A percentile compares a stretch with the other conserved stretches of the same genome.
Conservation (phyloP, 2,888 invertebrate genomes). For the Stenoptilia bipunctidactyla region DNA sequence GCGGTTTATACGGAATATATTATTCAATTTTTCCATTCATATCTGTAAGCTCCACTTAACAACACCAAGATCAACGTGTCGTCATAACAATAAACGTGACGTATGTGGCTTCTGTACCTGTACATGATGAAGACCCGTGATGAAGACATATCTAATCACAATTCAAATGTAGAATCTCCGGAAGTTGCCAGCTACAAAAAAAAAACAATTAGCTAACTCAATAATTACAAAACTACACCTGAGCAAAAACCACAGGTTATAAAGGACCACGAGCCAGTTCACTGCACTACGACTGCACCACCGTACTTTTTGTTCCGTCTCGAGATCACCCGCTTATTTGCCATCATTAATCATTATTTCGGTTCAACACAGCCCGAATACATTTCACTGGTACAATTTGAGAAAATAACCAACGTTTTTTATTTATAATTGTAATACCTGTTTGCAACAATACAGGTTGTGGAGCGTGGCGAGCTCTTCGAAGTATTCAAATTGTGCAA, state of each 20-base stretch:
- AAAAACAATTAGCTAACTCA: conserved; percentile 4
- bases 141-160: too few relatives aligned
- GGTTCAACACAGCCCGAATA: conserved; percentile 26
- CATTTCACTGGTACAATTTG: neutral
- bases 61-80: too few relatives aligned
- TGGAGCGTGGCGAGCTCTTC: too few relatives aligned
- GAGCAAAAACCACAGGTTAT: too few relatives aligned
- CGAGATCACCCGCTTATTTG: conserved; percentile 67
- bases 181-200: neutral
- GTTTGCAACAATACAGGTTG: neutral
- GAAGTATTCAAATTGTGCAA: too few relatives aligned
- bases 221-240: too few relatives aligned
- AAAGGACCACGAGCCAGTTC: neutral
- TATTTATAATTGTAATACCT: conserved; percentile 18
- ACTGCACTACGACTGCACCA: neutral
- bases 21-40: too few relatives aligned
- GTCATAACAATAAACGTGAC: too few relatives aligned
- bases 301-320: conserved; percentile 43
- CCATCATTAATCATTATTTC: conserved; percentile 71
- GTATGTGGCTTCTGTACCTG: too few relatives aligned
- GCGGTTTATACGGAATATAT: too few relatives aligned
- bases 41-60: too few relatives aligned
- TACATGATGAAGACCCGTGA: too few relatives aligned
- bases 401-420: conserved; percentile 10
- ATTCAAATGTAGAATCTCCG: conserved; percentile 1